Conservation (phyloP, 2,113 vertebrate species). For the Lepus europaeus region DNA sequence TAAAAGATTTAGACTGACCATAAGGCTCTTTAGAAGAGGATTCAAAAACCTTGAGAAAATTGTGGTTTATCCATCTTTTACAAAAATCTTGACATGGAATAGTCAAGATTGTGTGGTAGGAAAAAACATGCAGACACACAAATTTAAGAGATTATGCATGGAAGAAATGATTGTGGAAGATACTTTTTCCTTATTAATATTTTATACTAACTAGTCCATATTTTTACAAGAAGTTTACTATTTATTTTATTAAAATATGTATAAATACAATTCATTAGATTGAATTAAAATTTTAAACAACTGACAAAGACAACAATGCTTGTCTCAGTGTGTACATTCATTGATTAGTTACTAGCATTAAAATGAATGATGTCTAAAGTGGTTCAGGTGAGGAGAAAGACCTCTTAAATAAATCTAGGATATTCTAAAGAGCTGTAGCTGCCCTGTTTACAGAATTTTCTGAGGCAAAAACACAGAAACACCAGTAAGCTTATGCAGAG, state of each 20-base stretch:
- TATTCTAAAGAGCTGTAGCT: neutral
- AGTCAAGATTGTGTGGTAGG: neutral
- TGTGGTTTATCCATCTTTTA: neutral
- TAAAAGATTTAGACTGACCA: neutral
- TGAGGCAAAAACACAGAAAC: neutral
- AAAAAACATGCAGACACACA: too few relatives aligned
- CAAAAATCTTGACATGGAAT: neutral
- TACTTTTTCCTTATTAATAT: neutral
- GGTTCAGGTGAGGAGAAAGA: neutral
- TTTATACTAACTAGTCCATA: neutral
- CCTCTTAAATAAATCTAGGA: neutral
- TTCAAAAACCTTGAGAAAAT: neutral
- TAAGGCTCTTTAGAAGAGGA: neutral
- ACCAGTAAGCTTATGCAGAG: neutral
- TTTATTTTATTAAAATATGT: neutral
- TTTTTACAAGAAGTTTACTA: neutral
- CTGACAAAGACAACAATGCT: neutral
- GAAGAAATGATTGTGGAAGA: neutral
- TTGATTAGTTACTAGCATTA: neutral
- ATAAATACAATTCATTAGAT: neutral
- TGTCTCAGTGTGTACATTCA: neutral
- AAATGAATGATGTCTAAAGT: neutral
- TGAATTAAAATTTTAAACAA: slow-evolving; percentile 8
- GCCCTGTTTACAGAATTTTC: neutral
- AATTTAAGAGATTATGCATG: neutral